Percentiles rank a stretch among this genome's conserved stretches.
Evolutionary conservation across 2,113 vertebrate species (phyloP).

Genomic region (Alligator mississippiensis): DNA sequence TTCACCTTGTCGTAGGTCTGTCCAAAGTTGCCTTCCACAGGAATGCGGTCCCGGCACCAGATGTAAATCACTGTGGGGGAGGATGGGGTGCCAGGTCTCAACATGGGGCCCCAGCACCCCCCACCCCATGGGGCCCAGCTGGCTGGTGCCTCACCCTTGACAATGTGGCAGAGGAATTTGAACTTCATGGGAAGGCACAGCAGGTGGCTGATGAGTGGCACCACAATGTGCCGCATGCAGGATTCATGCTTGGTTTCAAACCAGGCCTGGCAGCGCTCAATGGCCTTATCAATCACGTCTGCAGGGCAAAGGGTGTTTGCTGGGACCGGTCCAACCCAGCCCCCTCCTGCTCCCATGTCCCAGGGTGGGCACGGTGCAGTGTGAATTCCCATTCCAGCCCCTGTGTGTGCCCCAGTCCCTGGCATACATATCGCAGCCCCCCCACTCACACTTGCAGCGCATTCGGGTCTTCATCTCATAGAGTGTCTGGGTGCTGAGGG

Average conservation of each 20-base stretch:
- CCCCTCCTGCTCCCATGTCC: not conserved
- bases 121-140: no score
- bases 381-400: not conserved
- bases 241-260: conserved; percentile 68
- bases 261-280: conserved; percentile 80
- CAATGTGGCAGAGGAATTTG: conserved; percentile 83
- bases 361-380: not conserved
- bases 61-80: conserved; percentile 75
- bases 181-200: conserved; percentile 93
- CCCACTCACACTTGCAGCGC: conserved; percentile 86
- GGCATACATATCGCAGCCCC: not conserved
- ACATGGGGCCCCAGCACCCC: fast-evolving
- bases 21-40: conserved; percentile 93
- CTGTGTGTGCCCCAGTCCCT: not conserved
- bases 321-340: no score
- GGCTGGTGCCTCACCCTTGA: conserved; percentile 70
- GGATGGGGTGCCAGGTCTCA: fast-evolving
- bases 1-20: conserved; percentile 85
- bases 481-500: conserved; percentile 78
- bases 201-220: conserved; percentile 85
- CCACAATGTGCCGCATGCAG: conserved; percentile 57
- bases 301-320: not conserved
- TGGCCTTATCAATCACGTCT: conserved; percentile 81
- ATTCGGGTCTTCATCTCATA: conserved; percentile 80
- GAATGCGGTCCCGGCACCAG: conserved; percentile 85